Percentiles rank a stretch among this genome's conserved stretches.
Evolutionary conservation across 2,113 vertebrate genomes (phyloP).

Genomic region (Neotragus pygmaeus): DNA sequence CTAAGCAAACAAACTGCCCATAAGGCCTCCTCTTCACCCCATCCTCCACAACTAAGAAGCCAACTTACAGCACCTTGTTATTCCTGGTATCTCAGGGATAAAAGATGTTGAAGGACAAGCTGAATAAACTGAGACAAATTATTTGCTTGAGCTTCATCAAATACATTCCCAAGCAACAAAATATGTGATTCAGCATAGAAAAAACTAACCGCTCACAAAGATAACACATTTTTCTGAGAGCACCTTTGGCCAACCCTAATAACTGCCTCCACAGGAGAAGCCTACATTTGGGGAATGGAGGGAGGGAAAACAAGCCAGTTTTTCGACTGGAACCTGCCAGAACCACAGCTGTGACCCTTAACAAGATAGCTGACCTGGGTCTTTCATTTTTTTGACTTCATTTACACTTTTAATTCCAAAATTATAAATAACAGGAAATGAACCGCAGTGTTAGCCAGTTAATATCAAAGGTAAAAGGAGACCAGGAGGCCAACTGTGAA

Average conservation of each 20-base stretch:
- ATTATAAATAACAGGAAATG: conserved; percentile 63
- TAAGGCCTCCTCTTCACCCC: background rate
- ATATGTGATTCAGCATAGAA: conserved; percentile 33
- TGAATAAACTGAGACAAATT: conserved; percentile 34
- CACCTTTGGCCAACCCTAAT: background rate
- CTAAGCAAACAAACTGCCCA: background rate
- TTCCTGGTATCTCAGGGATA: background rate
- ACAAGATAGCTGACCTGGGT: conserved; percentile 8
- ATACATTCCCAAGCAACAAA: conserved; percentile 35
- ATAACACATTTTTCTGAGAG: background rate
- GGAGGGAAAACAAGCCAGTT: background rate
- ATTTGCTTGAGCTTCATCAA: conserved; percentile 29
- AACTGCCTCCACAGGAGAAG: background rate
- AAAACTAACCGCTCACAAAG: background rate
- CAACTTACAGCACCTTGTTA: background rate
- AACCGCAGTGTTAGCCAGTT: conserved; percentile 26
- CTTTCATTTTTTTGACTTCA: conserved; percentile 55
- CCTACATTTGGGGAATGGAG: background rate
- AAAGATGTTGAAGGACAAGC: conserved; percentile 26
- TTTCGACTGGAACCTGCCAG: background rate
- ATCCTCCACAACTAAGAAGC: background rate
- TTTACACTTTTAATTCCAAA: conserved; percentile 53
- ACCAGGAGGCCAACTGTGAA: conserved; percentile 39
- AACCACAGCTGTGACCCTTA: conserved; percentile 24
- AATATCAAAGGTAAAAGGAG: conserved; percentile 64